Percentiles rank a stretch among this genome's conserved stretches.
phyloP scores from a whole-genome alignment of 2,113 vertebrate genomes.

The Cinclus mexicanus region DNA sequence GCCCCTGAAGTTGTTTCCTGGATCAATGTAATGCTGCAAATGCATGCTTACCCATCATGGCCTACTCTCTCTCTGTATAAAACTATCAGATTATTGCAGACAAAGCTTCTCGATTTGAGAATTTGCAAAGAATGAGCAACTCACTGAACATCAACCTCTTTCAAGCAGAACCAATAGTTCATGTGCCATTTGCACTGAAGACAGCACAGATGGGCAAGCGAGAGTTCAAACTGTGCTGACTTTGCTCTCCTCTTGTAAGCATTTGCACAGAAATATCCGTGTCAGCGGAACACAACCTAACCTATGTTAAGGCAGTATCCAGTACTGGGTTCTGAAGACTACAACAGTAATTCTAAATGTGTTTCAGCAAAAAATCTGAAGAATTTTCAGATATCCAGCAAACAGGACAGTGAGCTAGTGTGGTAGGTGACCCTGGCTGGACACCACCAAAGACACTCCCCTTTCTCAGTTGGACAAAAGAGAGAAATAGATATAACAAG shows the following conservation, averaged over 20 bases:
- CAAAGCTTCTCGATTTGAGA: neutral
- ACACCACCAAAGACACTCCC: neutral
- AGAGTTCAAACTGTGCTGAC: neutral
- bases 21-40: neutral
- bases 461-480: neutral
- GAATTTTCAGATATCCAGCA: neutral
- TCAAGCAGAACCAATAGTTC: neutral
- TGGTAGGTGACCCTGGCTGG: neutral
- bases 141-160: neutral
- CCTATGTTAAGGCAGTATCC: neutral
- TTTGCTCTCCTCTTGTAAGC: neutral
- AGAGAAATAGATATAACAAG: neutral
- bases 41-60: neutral
- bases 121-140: neutral
- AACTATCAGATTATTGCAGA: neutral
- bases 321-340: neutral
- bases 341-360: neutral
- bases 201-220: neutral
- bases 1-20: neutral
- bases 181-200: neutral
- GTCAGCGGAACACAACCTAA: accelerated
- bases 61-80: neutral
- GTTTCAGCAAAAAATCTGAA: neutral
- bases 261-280: neutral
- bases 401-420: neutral